phyloP scores from a whole-genome alignment of 2,797 vertebrate genomes.

The Arnoldichthys spilopterus region DNA sequence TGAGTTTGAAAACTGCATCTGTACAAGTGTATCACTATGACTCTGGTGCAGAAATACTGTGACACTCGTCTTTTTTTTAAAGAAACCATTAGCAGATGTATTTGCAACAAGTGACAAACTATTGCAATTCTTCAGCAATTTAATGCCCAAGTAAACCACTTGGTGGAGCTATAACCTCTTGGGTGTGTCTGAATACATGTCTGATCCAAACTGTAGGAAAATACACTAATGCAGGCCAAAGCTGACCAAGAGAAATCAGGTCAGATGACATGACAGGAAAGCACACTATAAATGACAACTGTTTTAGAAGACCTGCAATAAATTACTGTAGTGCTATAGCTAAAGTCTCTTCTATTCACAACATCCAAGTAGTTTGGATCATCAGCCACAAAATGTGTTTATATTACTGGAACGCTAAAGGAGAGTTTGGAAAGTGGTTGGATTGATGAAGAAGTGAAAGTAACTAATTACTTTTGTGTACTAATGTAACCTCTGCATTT shows the following conservation, averaged over 20 bases:
- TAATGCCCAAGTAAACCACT: slow-evolving; percentile 22
- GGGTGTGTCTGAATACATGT: neutral
- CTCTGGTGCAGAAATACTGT: too few relatives aligned
- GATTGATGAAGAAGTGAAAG: too few relatives aligned
- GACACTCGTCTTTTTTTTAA: too few relatives aligned
- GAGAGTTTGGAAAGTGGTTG: too few relatives aligned
- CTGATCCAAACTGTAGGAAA: neutral
- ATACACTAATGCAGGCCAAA: neutral
- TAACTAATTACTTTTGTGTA: too few relatives aligned
- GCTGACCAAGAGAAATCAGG: neutral
- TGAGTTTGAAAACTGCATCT: too few relatives aligned
- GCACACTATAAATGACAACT: neutral
- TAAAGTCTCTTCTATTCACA: neutral
- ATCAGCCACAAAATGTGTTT: neutral
- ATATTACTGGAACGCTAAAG: neutral
- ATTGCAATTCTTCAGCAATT: neutral
- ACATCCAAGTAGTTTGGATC: neutral
- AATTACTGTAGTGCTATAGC: neutral
- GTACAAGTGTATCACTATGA: too few relatives aligned
- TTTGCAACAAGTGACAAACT: neutral
- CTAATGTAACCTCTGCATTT: too few relatives aligned
- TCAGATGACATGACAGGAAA: neutral
- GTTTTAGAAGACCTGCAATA: neutral
- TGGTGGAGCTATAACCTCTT: slow-evolving; percentile 39
- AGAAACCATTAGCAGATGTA: neutral